These are phyloP conservation scores for Albula glossodonta DNA, from an alignment of 2,113 vertebrate genomes.

Conservation along the genomic window DNA sequence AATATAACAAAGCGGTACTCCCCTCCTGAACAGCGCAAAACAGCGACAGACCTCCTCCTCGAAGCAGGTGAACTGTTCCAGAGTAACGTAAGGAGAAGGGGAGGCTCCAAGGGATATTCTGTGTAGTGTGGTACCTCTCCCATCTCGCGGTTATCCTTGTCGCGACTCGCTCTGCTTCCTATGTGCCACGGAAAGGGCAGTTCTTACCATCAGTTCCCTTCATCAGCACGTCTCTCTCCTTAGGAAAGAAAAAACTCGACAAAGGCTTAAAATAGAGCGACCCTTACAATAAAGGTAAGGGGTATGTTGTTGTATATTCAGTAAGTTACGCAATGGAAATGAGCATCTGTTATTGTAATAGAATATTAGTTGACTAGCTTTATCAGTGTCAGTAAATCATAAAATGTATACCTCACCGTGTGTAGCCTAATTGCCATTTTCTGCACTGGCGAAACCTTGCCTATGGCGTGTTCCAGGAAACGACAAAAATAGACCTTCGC, in stretches of 20 bases:
- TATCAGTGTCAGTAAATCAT: neutral
- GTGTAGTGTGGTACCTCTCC: slow-evolving; percentile 49
- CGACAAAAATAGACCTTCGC: neutral
- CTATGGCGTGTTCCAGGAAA: slow-evolving; percentile 20
- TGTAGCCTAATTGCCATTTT: slow-evolving; percentile 7
- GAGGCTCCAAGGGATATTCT: slow-evolving; percentile 46
- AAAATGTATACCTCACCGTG: neutral
- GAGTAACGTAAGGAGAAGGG: slow-evolving; percentile 19
- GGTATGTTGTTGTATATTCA: neutral
- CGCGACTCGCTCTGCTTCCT: neutral
- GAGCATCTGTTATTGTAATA: neutral
- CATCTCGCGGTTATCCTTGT: slow-evolving; percentile 41
- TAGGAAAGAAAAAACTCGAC: neutral
- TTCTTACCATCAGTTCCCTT: neutral
- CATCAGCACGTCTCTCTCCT: neutral
- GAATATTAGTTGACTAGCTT: neutral
- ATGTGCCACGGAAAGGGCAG: neutral
- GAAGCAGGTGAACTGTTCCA: slow-evolving; percentile 40
- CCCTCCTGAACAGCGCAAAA: neutral
- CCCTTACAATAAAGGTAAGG: slow-evolving; percentile 8
- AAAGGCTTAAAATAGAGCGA: neutral
- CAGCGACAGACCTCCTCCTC: neutral
- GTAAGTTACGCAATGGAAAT: neutral
- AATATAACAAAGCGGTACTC: neutral
- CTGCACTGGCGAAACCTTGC: neutral